Evolutionary conservation across 2,888 invertebrate genomes (phyloP), one percentile per base, ranked within the genome.

Genomic region (Chorisops tibialis): DNA sequence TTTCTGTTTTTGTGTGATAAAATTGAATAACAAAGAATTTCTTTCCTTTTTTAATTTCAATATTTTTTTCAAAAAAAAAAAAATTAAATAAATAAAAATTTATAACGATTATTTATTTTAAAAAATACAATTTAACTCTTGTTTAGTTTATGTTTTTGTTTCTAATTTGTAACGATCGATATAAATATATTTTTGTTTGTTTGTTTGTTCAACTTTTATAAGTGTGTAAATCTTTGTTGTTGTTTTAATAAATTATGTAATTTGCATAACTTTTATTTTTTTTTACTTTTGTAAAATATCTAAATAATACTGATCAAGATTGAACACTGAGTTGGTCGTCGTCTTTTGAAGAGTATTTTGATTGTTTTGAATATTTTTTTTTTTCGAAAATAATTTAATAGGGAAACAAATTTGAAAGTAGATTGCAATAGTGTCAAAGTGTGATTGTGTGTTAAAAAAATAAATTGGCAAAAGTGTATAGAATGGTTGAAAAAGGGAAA

Each of bases 301-400:
- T 54, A 63, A 63, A 58, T 64, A 64, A 64, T 64, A 64, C 64
- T 64, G 64, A 64, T 64, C 37, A 54, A 16, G 39, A 62, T 59
- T 64, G 64, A 64, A 64, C 64, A 64, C 64, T 59, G 59, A 52
- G 48, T 59, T 64, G 64, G 64, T 64, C 62, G 61, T 48, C 48
- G 47, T 14, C 19, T 18, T 56, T 22, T 48, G 22, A 12, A 11
- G 18, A 19, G 12, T 21, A 48, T 48, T 19, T 21, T 30, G 19
- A 6, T 49, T 49, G n/a, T 49, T 49, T 49, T 24, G 12, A 16
- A 41, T 41, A n/a, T 41, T 41, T 41, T 14, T 41, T 41, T 6
- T 14, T 41, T 41, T 41, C 16, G 18, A n/a, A n/a, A n/a, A n/a
- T n/a, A n/a, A 30, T 30, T 30, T 30, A 7, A 7, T 9, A 30